Evolutionary conservation across 2,113 vertebrate species (phyloP), one percentile per base, ranked within the genome.

Genomic region (Rissa tridactyla): DNA sequence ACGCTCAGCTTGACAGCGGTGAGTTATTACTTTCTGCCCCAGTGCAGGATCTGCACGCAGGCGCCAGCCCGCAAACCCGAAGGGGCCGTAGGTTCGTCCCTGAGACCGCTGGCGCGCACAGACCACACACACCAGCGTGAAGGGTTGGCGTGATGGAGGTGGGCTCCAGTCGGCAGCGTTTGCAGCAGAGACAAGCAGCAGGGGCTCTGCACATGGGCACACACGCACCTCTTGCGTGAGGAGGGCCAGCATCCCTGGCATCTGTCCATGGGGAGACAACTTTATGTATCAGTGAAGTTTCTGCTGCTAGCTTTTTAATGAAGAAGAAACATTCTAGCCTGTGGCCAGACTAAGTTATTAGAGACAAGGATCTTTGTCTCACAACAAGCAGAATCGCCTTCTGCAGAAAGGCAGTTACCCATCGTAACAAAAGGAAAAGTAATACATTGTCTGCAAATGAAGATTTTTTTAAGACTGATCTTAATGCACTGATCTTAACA

Each of bases 11-110:
- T 93, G 95, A 89, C 86, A 93, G 86, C 77, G 51, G 75, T 95
- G 94, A 96, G 87, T 96, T 97, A 97, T 96, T 87, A 34, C 94
- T 61, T 65, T 86, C 47, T 91, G 83, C 81, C 83, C 87, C 77
- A 11, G 71, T 1, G 29, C 64, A 52, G 60, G 84, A 85, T 75
- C 87, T 84, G 77, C 83, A 26, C 2, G 32, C 88, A 85, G 58
- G 29, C n/a, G 3, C 65, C 78, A 55, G 88, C 57, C 76, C 3
- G 2, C 76, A 85, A 23, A 69, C 44, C 85, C 34, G 0, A 32
- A 29, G 65, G 47, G 87, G 73, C 11, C 11, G 1, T 1, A 51
- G 36, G 22, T 21, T 52, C 1, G 0, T 52, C 23, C 36, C 55
- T 8, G 71, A 40, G 51, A 23, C 42, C 1, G 0, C 65, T 42